Base-by-base conservation (phyloP, 1,140 invertebrate genomes). In the Homarus americanus region DNA sequence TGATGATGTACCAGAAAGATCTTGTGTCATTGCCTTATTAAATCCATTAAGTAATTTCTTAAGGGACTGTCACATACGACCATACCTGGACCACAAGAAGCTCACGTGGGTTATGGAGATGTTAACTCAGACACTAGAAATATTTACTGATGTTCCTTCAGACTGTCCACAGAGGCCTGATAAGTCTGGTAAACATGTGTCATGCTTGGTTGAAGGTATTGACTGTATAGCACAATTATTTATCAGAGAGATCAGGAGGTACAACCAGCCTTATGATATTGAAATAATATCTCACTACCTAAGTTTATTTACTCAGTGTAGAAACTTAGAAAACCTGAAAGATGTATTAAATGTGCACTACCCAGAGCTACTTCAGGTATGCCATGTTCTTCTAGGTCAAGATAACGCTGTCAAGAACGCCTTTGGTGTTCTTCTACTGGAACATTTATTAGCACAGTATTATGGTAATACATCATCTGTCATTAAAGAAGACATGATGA, bases 11-110 rank as follows among this genome's bases (percentile, higher is more conserved):
- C 9, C 38, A 36, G 49, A 63, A 75, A 28, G 12, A 17, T 40
- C 72, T 3, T 5, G 38, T 82, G n/a, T 63, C 63, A 38, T 32
- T 20, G 12, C 69, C 20, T 38, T 83, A 4, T 32, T 82, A 32
- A n/a, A 15, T 32, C 80, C 80, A 40, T 10, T 90, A 0, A 38
- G 2, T 75, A 38, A 53, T 20, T 90, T 90, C 72, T 40, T 90
- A 17, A 49, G 49, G 41, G 80, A 90, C 49, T 83, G 87, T 78
- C 80, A 90, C 28, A 9, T 83, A 12, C 63, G 87, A 5, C 87
- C 87, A 58, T 90, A 90, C 63, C 20, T 83, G 32, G 80, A 83
- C 34, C 66, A 73, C 10, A 44, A 44, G 34, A 76, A 83, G 24
- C n/a, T 58, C 24, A 34, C 36, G 1, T 90, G 87, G 87, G 72